Evolutionary conservation across 2,888 invertebrate genomes (phyloP).

Genomic region (Geotrupes spiniger): DNA sequence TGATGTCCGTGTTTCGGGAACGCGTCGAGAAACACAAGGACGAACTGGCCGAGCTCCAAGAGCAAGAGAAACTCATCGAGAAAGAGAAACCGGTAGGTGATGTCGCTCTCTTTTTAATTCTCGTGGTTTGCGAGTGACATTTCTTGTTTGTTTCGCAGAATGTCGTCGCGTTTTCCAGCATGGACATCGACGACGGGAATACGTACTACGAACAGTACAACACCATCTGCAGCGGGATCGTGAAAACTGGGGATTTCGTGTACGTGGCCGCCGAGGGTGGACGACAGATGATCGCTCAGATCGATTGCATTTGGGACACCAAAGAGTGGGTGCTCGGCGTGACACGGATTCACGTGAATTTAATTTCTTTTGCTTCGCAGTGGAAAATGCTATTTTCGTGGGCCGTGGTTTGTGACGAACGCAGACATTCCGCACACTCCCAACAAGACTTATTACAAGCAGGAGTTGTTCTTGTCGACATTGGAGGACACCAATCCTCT

Average conservation of each 20-base stretch:
- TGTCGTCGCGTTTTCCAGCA: conserved; percentile 66
- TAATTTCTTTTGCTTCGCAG: conserved; percentile 47
- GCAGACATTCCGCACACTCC: conserved; percentile 80
- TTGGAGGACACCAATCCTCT: conserved; percentile 90
- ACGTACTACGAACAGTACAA: conserved; percentile 93
- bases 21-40: conserved; percentile 87
- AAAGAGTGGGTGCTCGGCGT: conserved; percentile 64
- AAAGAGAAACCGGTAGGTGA: conserved; percentile 78
- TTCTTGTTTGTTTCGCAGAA: conserved; percentile 57
- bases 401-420: conserved; percentile 90
- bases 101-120: conserved; percentile 6
- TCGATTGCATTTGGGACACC: conserved; percentile 93
- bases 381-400: conserved; percentile 88
- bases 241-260: conserved; percentile 91
- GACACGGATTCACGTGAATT: conserved; percentile 9
- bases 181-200: conserved; percentile 71
- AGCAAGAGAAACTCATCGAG: conserved; percentile 77
- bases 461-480: conserved; percentile 88
- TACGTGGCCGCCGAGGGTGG: conserved; percentile 91
- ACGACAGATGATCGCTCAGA: conserved; percentile 87
- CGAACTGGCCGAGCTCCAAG: conserved; percentile 80
- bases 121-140: too few relatives aligned
- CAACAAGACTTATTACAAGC: conserved; percentile 81
- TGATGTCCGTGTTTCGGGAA: conserved; percentile 91
- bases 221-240: conserved; percentile 75